Base-by-base conservation (phyloP, 2,797 vertebrate genomes). In the Smutsia gigantea region DNA sequence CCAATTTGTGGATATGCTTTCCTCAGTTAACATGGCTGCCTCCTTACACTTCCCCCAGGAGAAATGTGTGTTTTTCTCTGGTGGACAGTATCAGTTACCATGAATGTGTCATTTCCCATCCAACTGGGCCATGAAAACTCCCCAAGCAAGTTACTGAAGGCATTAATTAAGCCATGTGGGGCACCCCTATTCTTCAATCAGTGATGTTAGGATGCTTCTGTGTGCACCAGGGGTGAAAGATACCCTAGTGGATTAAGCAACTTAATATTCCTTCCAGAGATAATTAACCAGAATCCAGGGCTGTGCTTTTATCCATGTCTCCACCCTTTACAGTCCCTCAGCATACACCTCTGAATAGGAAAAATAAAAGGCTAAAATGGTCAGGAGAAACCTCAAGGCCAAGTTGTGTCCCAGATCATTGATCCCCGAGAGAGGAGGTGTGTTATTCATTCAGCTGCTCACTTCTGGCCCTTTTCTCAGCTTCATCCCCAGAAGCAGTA, bases 351-450 rank as follows among this genome's bases (percentile, higher is more conserved):
- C 19, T n/a, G 74, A 91, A 69, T 39, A 71, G 61, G 31, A 25
- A 29, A 42, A 23, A 51, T 4, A 68, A 87, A 21, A 10, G 4
- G 57, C 51, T 39, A 63, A 78, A 78, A 31, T 1, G 3, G 72
- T 42, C 88, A 71, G 79, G 71, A 84, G 71, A 49, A 78, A 49
- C 46, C 82, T 93, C 83, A 59, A 79, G 81, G 74, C 77, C 53
- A 74, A 57, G 75, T 71, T 69, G 8, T 90, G 66, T 68, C 61
- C 39, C 78, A 77, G 71, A 57, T 42, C 46, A 17, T 57, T 23
- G 11, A 1, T 7, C 23, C 46, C 31, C 55, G 3, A 27, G 57
- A 75, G 64, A 84, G 31, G 37, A 64, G 21, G 18, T 27, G 49
- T 25, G 31, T 23, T 69, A 9, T 17, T 94, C 87, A 37, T 31